These are phyloP conservation scores for Diarsia dahlii DNA, from an alignment of 2,888 invertebrate species.

Conservation along the genomic window DNA sequence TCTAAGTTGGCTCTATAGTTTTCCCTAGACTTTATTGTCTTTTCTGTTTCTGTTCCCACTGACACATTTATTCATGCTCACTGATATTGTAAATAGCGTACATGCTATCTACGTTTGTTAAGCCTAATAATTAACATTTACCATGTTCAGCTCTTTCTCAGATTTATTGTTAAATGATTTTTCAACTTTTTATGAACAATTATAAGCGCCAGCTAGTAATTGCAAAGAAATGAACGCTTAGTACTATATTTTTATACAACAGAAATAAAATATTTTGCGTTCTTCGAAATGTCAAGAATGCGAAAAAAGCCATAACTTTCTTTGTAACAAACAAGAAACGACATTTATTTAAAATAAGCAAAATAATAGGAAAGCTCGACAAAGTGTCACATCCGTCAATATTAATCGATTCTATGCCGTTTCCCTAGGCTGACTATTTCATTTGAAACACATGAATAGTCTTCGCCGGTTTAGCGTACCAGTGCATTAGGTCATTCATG, in stretches of 20 bases:
- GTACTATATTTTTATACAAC: neutral
- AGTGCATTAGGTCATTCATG: conserved; percentile 80
- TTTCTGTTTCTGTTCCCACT: no score
- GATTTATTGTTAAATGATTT: neutral
- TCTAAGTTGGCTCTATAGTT: neutral
- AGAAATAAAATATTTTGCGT: neutral
- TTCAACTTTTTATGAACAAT: neutral
- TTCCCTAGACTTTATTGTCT: no score
- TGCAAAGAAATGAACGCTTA: neutral
- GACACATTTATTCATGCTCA: no score
- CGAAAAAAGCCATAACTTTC: neutral
- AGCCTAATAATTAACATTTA: neutral
- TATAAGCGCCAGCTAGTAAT: neutral
- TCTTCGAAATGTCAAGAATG: neutral
- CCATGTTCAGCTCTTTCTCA: neutral
- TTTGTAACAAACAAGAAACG: neutral
- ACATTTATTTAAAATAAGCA: neutral
- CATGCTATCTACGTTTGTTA: neutral
- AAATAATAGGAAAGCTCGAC: neutral
- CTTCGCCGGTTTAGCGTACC: conserved; percentile 67
- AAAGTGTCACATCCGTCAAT: conserved; percentile 35
- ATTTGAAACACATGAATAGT: conserved; percentile 63
- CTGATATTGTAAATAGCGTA: no score
- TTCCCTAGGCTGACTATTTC: conserved; percentile 58
- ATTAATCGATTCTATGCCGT: conserved; percentile 57